Base-by-base conservation (phyloP, 2,888 invertebrate genomes). In the Drosophila trichaetosa region DNA sequence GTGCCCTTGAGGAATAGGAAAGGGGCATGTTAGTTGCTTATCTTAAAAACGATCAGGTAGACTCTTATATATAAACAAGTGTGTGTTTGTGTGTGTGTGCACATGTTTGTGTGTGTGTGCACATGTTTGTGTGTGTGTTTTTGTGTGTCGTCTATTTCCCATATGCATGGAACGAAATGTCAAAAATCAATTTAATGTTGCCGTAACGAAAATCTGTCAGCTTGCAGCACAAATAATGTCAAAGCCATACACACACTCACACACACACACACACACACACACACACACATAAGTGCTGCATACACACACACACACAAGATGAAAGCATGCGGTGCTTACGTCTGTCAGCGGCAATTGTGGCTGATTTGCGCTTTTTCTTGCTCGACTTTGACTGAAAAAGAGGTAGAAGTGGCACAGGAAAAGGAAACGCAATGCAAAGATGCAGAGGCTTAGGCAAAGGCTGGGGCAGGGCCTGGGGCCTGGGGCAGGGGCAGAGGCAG, bases 191-290 rank as follows among this genome's bases (percentile, higher is more conserved):
- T 85, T 85, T 89, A 89, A 85, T 85, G 85, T 75, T 89, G 88
- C 88, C 87, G 73, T 74, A 76, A 82, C 80, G 80, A 85, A 87
- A 89, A 89, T 85, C 89, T 89, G 85, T 85, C 85, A 85, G 83
- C 83, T 89, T 87, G 85, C 85, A 87, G 89, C 87, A 87, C 85
- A 85, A 85, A 89, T 89, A 89, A 76, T 84, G 89, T 89, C 89
- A 89, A 89, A 84, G 85, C 74, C 87, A 87, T 62, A 76, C 71
- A 66, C 52, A 67, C 73, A 60, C 63, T 58, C 53, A 57, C 48
- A 49, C 48, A 42, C 24, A 60, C 36, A 59, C 42, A 42, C 33
- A 60, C 46, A 59, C 53, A 74, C 64, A 62, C 64, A 61, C 49
- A 64, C 49, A 42, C 21, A 59, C 48, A 57, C 38, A 40, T 2